Evolutionary conservation across 1,140 invertebrate genomes (phyloP), one percentile per base, ranked within the genome.

Genomic region (Listronotus oregonensis): DNA sequence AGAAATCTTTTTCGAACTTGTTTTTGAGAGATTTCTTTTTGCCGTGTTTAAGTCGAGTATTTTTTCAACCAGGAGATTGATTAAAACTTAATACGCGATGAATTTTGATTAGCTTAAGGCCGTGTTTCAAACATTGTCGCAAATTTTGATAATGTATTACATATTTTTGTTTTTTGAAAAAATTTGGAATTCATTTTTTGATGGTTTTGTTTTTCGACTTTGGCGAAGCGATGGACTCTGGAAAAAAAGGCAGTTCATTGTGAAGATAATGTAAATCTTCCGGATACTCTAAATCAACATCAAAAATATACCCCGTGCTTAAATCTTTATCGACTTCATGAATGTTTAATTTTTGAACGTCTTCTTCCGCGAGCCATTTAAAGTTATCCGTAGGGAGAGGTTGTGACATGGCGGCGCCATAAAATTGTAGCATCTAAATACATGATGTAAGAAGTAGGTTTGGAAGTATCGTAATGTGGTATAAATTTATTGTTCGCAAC

Each of bases 341-440:
- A 27, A 71, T 78, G 39, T 69, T 52, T 21, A 65, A 42, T 76
- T 69, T 47, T 39, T 51, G 17, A 18, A 62, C 31, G 40, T 64
- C 54, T 12, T 49, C n/a, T 14, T 47, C n/a, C 43, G 12, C n/a
- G 12, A 61, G 47, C 79, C 80, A 85, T 67, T 79, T 54, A 78
- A 84, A 85, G 21, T 72, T 61, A 14, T 62, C 61, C n/a, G 61
- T 65, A 27, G 81, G 82, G 42, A 84, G 69, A 58, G 64, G 67
- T 67, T 79, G 65, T 12, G 72, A 77, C 80, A 85, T 82, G 9
- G 78, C 75, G 54, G 68, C 77, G n/a, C 82, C 82, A 77, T 86
- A 85, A 68, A 75, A 85, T 83, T 7, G 10, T 44, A 11, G 69
- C 70, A 63, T 76, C 73, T 31, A 68, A 62, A 69, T 73, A 76